phyloP scores from a whole-genome alignment of 2,113 vertebrate genomes.

The Hepsetus odoe region DNA sequence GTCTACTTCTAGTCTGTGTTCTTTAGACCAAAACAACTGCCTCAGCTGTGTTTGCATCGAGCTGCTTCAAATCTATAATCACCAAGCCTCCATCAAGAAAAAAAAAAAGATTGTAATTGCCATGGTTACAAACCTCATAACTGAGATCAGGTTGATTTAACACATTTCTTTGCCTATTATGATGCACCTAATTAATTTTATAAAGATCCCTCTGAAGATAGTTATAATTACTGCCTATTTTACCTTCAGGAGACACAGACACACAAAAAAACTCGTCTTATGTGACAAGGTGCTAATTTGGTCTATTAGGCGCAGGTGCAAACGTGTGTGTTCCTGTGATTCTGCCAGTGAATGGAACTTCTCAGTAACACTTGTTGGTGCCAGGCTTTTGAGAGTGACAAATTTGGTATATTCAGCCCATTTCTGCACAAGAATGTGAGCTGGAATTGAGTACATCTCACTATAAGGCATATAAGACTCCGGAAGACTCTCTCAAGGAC shows the following conservation, averaged over 20 bases:
- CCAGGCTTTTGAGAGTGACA: slow-evolving; percentile 41
- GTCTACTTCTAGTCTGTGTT: slow-evolving; percentile 1
- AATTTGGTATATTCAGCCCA: slow-evolving; percentile 35
- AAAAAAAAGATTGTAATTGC: slow-evolving; percentile 32
- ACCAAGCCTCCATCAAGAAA: background rate
- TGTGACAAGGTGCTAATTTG: slow-evolving; percentile 59
- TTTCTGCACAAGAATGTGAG: slow-evolving; percentile 30
- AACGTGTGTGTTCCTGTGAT: slow-evolving; percentile 45
- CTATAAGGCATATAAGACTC: slow-evolving; percentile 44
- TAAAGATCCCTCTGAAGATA: slow-evolving; percentile 43
- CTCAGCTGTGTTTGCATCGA: slow-evolving; percentile 11
- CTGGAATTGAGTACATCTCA: slow-evolving; percentile 9
- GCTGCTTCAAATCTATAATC: slow-evolving; percentile 27
- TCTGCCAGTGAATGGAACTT: slow-evolving; percentile 48
- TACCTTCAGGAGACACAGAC: slow-evolving; percentile 30
- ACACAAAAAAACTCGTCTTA: slow-evolving; percentile 42
- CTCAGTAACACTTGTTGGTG: slow-evolving; percentile 37
- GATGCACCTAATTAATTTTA: slow-evolving; percentile 56
- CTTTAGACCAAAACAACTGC: slow-evolving; percentile 11
- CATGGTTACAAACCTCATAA: slow-evolving; percentile 46
- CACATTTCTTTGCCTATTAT: slow-evolving; percentile 48
- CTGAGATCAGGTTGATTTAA: slow-evolving; percentile 47
- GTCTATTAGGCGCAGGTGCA: slow-evolving; percentile 55
- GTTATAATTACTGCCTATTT: slow-evolving; percentile 54
- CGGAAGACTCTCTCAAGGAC: slow-evolving; percentile 41